Evolutionary conservation across 2,113 vertebrate species (phyloP), one percentile per base, ranked within the genome.

Genomic region (Felis chaus): DNA sequence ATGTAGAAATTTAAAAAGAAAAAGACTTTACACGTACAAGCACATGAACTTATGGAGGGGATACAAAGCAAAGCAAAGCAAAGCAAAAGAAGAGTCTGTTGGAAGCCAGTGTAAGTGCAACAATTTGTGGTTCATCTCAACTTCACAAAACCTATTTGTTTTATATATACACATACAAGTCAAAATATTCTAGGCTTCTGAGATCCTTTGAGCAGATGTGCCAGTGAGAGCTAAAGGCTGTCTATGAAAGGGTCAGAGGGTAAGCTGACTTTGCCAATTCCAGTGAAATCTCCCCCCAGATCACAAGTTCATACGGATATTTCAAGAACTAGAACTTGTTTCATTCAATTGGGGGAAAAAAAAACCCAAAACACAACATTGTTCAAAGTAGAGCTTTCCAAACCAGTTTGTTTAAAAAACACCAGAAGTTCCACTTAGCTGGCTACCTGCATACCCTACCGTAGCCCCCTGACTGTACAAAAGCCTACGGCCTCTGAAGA

Each of bases 271-370:
- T 84, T 57, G 50, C 68, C 91, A 81, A 57, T 50, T 86, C 41
- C 66, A 71, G 14, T 82, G 88, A 68, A 68, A 95, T 53, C 50
- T 55, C 36, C 69, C 63, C 31, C 48, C n/a, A 92, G 66, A 92
- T 57, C 61, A 48, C 61, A 96, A 29, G 53, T 80, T 92, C 61
- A 86, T 63, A 90, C 1, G 36, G 39, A 57, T 65, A 80, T 69
- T 89, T 94, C 66, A 94, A 97, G 41, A 94, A 94, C 82, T 5
- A 61, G 7, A 79, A 81, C 73, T 95, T 83, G 23, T 91, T 94
- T 82, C 63, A 65, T 41, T 76, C 36, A 94, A 16, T 83, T 91
- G 41, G 41, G 41, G 41, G 66, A 69, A 55, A 29, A 12, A 39
- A 39, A 21, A 39, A 25, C 10, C 15, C 21, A 36, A 82, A 36